Base-by-base conservation (phyloP, 2,888 invertebrate genomes). In the Lasioglossum leucozonium region DNA sequence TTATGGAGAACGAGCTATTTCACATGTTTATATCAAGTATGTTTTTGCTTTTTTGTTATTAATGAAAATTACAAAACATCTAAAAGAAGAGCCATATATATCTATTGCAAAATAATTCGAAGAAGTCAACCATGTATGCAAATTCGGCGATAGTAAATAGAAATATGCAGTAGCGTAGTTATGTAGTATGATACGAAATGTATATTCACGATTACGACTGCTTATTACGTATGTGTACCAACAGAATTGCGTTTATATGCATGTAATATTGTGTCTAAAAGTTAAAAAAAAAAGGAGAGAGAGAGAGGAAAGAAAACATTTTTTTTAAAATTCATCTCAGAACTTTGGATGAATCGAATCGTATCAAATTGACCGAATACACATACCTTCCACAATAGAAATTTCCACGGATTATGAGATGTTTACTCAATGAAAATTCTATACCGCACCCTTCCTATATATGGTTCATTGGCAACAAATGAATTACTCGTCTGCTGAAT, bases 1-100 rank as follows among this genome's bases (percentile, higher is more conserved):
- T 91, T 88, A n/a, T n/a, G 91, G 92, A 91, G 91, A 90, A 80
- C 92, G n/a, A 91, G 79, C 86, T 89, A 87, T 37, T 84, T 72
- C 71, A 73, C 79, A 84, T 79, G 74, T 85, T 55, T n/a, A 62
- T 8, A n/a, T 75, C 42, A 13, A 51, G 30, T 42, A 44, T 42
- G 34, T 40, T 34, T 40, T 2, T 13, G 10, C 75, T 30, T 22
- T 34, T 22, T 30, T 16, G 18, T n/a, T 84, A 40, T 30, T 79
- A 79, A 87, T 83, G 42, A n/a, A 69, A 69, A 40, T 69, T 37
- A 40, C 34, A 37, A 69, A 40, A 40, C 30, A 51, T 72, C n/a
- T 55, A 47, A 30, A 65, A 67, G 26, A 77, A 71, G 69, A 77
- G 26, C 55, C 22, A 11, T n/a, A 11, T 55, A 55, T 22, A 85